Percentiles rank a stretch among this genome's conserved stretches.
Evolutionary conservation across 2,888 invertebrate species (phyloP).

Genomic region (Stegana nigrithorax): DNA sequence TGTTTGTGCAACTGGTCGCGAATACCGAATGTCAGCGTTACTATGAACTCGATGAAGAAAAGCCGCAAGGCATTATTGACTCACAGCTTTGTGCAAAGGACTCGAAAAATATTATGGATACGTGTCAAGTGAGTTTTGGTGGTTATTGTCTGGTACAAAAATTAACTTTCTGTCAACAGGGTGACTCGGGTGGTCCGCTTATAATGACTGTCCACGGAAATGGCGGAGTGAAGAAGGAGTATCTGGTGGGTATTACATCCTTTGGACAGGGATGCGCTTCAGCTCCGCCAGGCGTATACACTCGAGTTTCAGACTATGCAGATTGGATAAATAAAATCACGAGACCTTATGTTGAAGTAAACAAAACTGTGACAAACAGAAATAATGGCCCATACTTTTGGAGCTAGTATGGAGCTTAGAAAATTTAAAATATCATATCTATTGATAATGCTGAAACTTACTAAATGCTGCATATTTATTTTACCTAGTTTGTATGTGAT

Average conservation of each 20-base stretch:
- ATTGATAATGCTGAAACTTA: too few species aligned
- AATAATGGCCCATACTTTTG: too few species aligned
- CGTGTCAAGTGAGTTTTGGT: not conserved
- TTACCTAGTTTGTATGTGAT: too few species aligned
- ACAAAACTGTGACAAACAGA: not conserved
- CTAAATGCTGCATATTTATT: too few species aligned
- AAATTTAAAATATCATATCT: too few species aligned
- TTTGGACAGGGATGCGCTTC: conserved; percentile 12
- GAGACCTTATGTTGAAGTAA: too few species aligned
- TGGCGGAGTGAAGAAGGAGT: not conserved
- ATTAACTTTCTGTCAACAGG: not conserved
- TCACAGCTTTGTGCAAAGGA: not conserved
- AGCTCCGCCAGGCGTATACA: conserved; percentile 11
- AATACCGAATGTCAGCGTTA: not conserved
- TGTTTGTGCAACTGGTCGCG: not conserved
- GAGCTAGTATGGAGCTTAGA: too few species aligned
- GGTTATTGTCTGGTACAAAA: too few species aligned
- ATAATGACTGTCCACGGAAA: conserved; percentile 1
- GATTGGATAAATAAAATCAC: conserved; percentile 14
- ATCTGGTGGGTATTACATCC: conserved; percentile 12
- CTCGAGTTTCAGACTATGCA: conserved; percentile 2
- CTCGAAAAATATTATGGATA: not conserved
- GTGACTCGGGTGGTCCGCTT: conserved; percentile 5
- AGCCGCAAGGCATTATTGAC: not conserved
- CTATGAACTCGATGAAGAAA: not conserved